Evolutionary conservation across 2,888 invertebrate species (phyloP), one percentile per base, ranked within the genome.

Genomic region (Altica lythri): DNA sequence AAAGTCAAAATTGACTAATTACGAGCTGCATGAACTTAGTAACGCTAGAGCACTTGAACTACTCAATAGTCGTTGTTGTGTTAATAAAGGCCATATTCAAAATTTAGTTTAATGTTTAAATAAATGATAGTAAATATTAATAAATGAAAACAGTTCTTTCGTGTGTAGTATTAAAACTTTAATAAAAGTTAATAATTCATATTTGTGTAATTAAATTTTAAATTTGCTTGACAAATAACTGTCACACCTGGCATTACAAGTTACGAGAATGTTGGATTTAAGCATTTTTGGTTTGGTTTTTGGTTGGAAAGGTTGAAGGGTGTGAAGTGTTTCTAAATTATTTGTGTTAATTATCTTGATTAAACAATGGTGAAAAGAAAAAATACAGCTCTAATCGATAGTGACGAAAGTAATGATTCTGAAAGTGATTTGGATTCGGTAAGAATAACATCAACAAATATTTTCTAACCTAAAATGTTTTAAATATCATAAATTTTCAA

Each of bases 341-440:
- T 46, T 37, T 17, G 27, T 35, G 22, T 27, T 46, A 27, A n/a
- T 13, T 14, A 18, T 18, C 5, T 30, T 2, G 17, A 25, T 34
- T 27, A 27, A 13, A 77, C 73, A 77, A 92, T 92, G 91, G 90
- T 86, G 67, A 92, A 92, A 79, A 82, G 92, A 64, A 90, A 91
- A 77, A 89, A 87, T 75, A 88, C 90, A 73, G 88, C 89, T 30
- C 78, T 90, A 59, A 86, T 91, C 66, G 91, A 92, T 74, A 89
- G 90, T 14, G 90, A 91, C 75, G 88, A 88, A 53, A 91, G 89
- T 75, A 89, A 88, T 75, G 88, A 86, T 67, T 88, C 84, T 49
- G 83, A 85, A 63, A 89, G 90, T 46, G 92, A 92, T 79, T 80
- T 90, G 70, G 91, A 92, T 76, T 89, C 89, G 68, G 92, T 92